Base-by-base conservation (phyloP, 2,888 invertebrate genomes). In the Iphiclides podalirius region DNA sequence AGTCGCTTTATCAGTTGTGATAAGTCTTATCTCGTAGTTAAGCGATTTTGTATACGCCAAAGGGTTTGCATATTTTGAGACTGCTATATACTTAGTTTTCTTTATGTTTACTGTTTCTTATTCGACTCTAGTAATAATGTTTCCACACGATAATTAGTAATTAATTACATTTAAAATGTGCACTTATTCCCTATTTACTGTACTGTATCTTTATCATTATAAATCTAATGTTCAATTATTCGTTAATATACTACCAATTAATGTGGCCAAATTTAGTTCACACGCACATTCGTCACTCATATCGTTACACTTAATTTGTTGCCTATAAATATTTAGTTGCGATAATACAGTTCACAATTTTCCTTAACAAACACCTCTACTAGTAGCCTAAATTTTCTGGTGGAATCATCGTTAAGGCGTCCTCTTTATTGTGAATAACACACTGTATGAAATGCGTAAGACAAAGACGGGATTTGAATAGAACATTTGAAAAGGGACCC, bases 381-480 rank as follows among this genome's bases (percentile, higher is more conserved):
- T 44, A 42, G 26, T 47, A 49, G 49, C 44, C 44, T 44, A 31
- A 50, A 44, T 40, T 40, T 40, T 36, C 44, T 36, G 45, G 31
- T 57, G 37, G 58, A 55, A 55, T 52, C 59, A 65, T 62, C 58
- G 48, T 55, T 53, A 56, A 23, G 52, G 46, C 58, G 54, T 55
- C 54, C 54, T 57, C 66, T 70, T 67, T 72, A 75, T 79, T 76
- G 73, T 81, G 76, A 81, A 77, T 79, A 77, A 79, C 65, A 79
- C 65, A 75, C 73, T 79, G 70, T 79, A 82, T 82, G 78, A 79
- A 81, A 82, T 79, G 64, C 64, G 64, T 76, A 79, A 86, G 81
- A 86, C 84, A 87, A 85, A 82, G 79, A 79, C 79, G 81, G 81
- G 81, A 86, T 87, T 86, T 85, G 83, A 84, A 84, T 82, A 76